phyloP scores from a whole-genome alignment of 2,797 vertebrate species.

The Taeniopygia guttata region DNA sequence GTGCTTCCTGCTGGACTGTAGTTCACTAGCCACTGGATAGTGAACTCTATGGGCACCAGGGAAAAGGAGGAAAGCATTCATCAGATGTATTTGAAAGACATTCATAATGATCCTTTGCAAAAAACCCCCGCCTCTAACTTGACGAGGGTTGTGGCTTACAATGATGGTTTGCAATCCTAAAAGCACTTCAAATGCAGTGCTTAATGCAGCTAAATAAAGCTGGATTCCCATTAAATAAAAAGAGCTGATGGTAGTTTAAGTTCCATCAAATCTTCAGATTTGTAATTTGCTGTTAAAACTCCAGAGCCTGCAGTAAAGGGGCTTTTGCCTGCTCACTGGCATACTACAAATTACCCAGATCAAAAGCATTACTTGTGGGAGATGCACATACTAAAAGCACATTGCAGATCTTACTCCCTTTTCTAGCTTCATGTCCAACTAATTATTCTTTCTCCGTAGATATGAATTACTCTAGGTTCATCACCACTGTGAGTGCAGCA shows the following conservation, averaged over 20 bases:
- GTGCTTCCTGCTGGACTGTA: background rate
- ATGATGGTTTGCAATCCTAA: background rate
- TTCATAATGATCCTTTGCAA: background rate
- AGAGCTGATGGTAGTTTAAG: background rate
- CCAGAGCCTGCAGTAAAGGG: background rate
- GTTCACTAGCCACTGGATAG: background rate
- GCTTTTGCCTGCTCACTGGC: background rate
- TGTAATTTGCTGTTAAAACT: background rate
- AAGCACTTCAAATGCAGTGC: background rate
- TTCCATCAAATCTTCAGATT: background rate
- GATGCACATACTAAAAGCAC: background rate
- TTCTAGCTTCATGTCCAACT: background rate
- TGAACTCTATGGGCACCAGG: background rate
- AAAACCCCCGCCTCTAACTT: background rate
- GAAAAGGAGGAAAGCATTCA: background rate
- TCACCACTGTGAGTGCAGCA: slow-evolving; percentile 87
- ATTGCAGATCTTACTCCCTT: background rate
- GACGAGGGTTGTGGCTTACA: background rate
- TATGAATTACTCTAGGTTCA: slow-evolving; percentile 93
- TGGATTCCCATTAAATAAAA: background rate
- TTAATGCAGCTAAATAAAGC: background rate
- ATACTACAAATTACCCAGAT: background rate
- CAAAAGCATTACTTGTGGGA: background rate
- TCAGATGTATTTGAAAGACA: background rate
- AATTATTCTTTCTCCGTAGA: background rate